Base-by-base conservation (phyloP, 2,113 vertebrate species). In the Odontesthes bonariensis region DNA sequence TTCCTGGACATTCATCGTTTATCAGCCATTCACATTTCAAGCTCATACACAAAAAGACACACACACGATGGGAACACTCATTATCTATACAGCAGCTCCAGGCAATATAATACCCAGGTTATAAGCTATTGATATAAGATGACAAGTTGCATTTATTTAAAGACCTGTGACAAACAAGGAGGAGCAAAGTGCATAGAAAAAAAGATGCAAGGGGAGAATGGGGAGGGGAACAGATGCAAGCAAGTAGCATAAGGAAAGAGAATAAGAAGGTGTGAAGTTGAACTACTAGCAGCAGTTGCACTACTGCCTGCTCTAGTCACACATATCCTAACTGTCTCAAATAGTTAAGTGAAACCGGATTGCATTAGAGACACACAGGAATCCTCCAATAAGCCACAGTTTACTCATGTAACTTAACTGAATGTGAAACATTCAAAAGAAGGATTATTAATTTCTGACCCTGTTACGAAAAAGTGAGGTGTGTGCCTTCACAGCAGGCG, bases 1-100 rank as follows among this genome's bases (percentile, higher is more conserved):
- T 84, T 91, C 86, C 86, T 81, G 78, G 64, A 77, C 74, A 82
- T 85, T 80, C 79, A 77, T 85, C 83, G 77, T 84, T 85, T 81
- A 89, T 87, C 82, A 84, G 77, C 81, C 83, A 81, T 79, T 89
- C 72, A 81, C 52, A 57, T 49, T 22, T 27, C 20, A 40, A 17
- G 0, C 20, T 12, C 16, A 16, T 33, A 44, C 51, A n/a, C 53
- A 69, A 23, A 40, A 51, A 23, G 44, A 65, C 55, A 56, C 10
- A 44, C 9, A 14, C 33, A 49, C n/a, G n/a, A n/a, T 2, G 17
- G 19, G 27, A 40, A 32, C 53, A 44, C 55, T 23, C 72, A 69
- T 57, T 81, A 57, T 74, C 53, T 53, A 53, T 58, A 60, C 4
- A 31, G 44, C 17, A 53, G 60, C 40, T 31, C 62, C 59, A 53